These are phyloP conservation scores for Pristionchus fissidentatus DNA, from an alignment of 2,888 invertebrate species.

Conservation along the genomic window DNA sequence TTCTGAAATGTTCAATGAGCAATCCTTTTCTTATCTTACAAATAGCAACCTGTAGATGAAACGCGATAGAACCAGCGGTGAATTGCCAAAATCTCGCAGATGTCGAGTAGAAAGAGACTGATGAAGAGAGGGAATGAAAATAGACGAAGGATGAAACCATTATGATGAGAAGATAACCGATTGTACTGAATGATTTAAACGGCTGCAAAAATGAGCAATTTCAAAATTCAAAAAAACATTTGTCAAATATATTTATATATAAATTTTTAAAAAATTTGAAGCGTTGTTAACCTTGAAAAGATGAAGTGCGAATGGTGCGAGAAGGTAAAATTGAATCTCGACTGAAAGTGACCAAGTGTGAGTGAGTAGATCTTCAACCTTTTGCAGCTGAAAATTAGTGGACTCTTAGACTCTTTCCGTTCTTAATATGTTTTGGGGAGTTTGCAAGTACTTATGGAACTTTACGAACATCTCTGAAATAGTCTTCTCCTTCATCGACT, in stretches of 20 bases:
- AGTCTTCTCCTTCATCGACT: conserved; percentile 13
- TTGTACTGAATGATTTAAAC: neutral
- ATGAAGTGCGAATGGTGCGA: conserved; percentile 56
- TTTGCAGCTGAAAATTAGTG: conserved; percentile 50
- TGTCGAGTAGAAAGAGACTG: neutral
- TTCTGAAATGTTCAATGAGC: too few relatives aligned
- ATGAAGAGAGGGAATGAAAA: neutral
- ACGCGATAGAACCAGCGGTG: conserved; percentile 15
- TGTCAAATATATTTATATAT: neutral
- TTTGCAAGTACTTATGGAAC: too few relatives aligned
- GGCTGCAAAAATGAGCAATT: too few relatives aligned
- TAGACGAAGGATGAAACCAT: neutral
- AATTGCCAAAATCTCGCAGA: conserved; percentile 23
- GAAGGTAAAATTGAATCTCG: conserved; percentile 63
- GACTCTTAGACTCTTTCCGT: neutral
- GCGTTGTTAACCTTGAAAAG: conserved; percentile 37
- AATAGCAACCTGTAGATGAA: neutral
- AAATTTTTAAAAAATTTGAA: neutral
- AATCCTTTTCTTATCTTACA: neutral
- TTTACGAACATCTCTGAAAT: conserved; percentile 30
- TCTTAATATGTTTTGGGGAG: neutral
- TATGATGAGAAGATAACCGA: neutral
- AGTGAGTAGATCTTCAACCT: conserved; percentile 60
- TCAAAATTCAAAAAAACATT: too few relatives aligned
- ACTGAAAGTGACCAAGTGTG: conserved; percentile 64